phyloP scores from a whole-genome alignment of 2,888 invertebrate genomes.

The Hedya salicella region DNA sequence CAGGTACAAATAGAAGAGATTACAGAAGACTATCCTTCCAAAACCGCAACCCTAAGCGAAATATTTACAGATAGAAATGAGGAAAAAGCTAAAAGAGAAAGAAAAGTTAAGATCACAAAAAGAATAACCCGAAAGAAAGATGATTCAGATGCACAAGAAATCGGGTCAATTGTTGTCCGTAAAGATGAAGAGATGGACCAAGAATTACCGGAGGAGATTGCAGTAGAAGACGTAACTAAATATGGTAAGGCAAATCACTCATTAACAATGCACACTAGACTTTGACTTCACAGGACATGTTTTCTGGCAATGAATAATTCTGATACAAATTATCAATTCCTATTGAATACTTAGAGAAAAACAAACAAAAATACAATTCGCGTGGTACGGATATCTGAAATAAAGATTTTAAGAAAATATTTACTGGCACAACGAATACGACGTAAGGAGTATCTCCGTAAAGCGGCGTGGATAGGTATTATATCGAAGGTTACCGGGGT shows the following conservation, averaged over 20 bases:
- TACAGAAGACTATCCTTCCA: slow-evolving; percentile 35
- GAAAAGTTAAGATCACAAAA: slow-evolving; percentile 44
- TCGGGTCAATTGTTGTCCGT: background rate
- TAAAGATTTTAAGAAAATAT: too few species aligned
- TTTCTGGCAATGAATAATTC: too few species aligned
- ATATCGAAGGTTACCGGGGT: too few species aligned
- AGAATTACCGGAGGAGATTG: slow-evolving; percentile 1
- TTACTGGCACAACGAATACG: too few species aligned
- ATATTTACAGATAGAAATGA: background rate
- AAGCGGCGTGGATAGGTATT: too few species aligned
- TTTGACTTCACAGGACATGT: too few species aligned
- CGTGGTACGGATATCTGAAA: too few species aligned
- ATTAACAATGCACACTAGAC: background rate
- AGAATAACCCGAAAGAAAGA: slow-evolving; percentile 11
- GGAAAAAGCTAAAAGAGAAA: slow-evolving; percentile 22
- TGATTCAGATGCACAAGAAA: background rate
- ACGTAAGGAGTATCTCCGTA: too few species aligned
- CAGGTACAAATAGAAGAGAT: slow-evolving; percentile 70
- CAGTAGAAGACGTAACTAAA: slow-evolving; percentile 10
- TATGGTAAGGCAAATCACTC: slow-evolving; percentile 15
- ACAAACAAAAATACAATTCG: too few species aligned
- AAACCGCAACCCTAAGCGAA: slow-evolving; percentile 16
- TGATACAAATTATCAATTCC: too few species aligned
- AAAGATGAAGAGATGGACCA: background rate
- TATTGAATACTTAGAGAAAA: too few species aligned